Evolutionary conservation across 1,140 invertebrate genomes (phyloP), one percentile per base, ranked within the genome.

Genomic region (Drosophila leontia): DNA sequence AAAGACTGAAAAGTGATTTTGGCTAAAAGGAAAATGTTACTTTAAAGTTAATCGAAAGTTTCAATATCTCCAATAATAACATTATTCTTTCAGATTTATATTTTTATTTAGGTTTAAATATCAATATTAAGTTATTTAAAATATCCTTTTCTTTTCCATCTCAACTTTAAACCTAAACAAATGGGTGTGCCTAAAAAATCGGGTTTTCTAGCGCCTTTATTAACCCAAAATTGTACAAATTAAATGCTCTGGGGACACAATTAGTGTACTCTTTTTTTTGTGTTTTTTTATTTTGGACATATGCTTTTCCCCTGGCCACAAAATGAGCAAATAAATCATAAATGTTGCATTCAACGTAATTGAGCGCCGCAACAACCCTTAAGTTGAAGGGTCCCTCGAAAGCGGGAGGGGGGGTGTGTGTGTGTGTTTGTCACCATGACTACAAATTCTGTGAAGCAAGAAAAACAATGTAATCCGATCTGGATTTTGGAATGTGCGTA

Each of bases 291-390:
- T 79, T 78, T 62, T 64, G 69, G 65, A 51, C 85, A 90, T 90
- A 90, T 90, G 85, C 70, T 59, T 39, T 59, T 44, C n/a, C 45
- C 32, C 61, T 48, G 39, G 71, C 85, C 85, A 45, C 85, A 79
- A 90, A 90, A 90, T 82, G 85, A 90, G 85, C 85, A 90, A 90
- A 90, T 90, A 90, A 90, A 90, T 90, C 85, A 90, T 85, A 90
- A 90, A 84, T 90, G 85, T 85, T 90, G 64, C 76, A 83, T 78
- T 83, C 69, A 75, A 64, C 65, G 80, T 80, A 88, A 87, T 87
- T 87, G 84, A 83, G 75, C 75, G 67, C 50, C 63, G 55, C 45
- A 70, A 39, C 55, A 74, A 87, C 84, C 84, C 77, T 47, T 78
- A 75, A 77, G 39, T 65, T 47, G 58, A 51, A 44, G 50, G 62